Evolutionary conservation across 2,888 invertebrate genomes (phyloP).

Genomic region (Drosophila limbata): DNA sequence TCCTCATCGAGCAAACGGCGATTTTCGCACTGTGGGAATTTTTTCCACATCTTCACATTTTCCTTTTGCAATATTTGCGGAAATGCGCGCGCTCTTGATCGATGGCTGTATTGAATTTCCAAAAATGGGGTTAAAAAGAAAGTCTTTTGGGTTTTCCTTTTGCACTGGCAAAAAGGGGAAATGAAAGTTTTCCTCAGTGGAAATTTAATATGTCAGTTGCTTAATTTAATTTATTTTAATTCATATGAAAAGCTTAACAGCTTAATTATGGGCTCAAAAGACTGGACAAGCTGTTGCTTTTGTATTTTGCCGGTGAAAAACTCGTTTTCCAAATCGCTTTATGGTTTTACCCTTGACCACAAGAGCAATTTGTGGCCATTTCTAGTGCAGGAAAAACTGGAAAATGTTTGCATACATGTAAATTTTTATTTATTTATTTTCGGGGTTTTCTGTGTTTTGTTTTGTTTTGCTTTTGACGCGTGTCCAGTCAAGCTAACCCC

Average conservation of each 20-base stretch:
- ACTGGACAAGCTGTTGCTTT: slow-evolving; percentile 37
- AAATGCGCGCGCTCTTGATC: slow-evolving; percentile 60
- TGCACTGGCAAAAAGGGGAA: neutral
- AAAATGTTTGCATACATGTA: slow-evolving; percentile 51
- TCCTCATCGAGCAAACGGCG: slow-evolving; percentile 47
- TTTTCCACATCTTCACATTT: slow-evolving; percentile 38
- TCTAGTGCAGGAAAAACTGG: slow-evolving; percentile 36
- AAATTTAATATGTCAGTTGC: slow-evolving; percentile 25
- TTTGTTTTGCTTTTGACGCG: slow-evolving; percentile 46
- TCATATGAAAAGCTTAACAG: slow-evolving; percentile 25
- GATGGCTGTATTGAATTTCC: slow-evolving; percentile 69
- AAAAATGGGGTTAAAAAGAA: slow-evolving; percentile 46
- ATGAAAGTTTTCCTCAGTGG: slow-evolving; percentile 37
- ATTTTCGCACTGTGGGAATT: slow-evolving; percentile 77
- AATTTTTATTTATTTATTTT: slow-evolving; percentile 36
- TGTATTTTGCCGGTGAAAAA: slow-evolving; percentile 51
- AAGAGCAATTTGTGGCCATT: slow-evolving; percentile 26
- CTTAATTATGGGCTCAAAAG: slow-evolving; percentile 50
- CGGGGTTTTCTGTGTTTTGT: slow-evolving; percentile 19
- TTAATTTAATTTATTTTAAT: slow-evolving; percentile 15
- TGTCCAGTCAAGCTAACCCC: slow-evolving; percentile 64
- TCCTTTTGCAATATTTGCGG: slow-evolving; percentile 46
- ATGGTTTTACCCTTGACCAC: slow-evolving; percentile 53
- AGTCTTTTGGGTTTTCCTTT: slow-evolving; percentile 14
- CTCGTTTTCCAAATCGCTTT: slow-evolving; percentile 55